Conservation (phyloP, 2,113 vertebrate genomes). For the Ceyx cyanopectus region DNA sequence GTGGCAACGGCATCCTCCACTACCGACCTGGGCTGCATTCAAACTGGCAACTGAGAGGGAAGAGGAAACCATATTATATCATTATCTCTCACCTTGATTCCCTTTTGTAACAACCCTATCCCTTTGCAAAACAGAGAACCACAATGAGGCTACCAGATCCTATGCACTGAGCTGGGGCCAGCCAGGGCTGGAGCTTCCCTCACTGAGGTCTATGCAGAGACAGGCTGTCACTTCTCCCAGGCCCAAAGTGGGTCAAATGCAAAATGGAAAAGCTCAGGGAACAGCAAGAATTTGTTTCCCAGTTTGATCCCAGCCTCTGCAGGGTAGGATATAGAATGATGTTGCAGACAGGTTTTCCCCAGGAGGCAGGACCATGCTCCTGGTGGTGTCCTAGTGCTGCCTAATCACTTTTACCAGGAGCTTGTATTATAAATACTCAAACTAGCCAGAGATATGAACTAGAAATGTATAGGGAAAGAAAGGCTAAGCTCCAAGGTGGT, state of each 20-base stretch:
- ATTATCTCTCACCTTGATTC: conserved; percentile 64
- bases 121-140: conserved; percentile 50
- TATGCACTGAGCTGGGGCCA: fast-evolving
- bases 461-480: neutral
- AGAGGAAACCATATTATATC: conserved; percentile 58
- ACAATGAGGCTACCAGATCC: neutral
- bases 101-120: conserved; percentile 8
- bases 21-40: conserved; percentile 46
- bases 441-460: neutral
- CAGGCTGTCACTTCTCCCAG: neutral
- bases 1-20: neutral
- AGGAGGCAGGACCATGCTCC: neutral
- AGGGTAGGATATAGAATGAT: neutral
- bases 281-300: neutral
- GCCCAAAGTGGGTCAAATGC: conserved; percentile 18
- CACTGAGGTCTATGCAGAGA: fast-evolving
- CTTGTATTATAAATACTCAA: neutral
- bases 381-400: neutral
- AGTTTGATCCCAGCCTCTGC: neutral
- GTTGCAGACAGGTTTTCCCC: neutral
- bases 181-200: neutral
- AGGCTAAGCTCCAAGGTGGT: neutral
- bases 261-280: conserved; percentile 1
- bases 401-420: neutral
- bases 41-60: conserved; percentile 50